A percentile compares a stretch with the other conserved stretches of the same genome.
These are phyloP conservation scores for Acanthis flammea DNA, from an alignment of 2,797 vertebrate species.

Conservation along the genomic window DNA sequence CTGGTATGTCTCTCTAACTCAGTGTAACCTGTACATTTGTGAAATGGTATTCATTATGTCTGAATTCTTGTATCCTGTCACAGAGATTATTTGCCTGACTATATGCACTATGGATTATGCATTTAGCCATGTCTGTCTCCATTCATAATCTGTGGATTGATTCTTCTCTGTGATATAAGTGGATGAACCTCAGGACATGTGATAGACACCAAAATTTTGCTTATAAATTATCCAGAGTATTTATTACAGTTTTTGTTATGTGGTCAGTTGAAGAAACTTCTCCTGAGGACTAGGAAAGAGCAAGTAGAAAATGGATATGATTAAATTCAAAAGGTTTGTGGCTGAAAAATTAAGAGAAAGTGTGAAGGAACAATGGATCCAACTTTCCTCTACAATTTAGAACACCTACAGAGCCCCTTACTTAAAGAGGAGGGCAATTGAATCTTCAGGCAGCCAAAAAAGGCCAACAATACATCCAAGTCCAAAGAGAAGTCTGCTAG, in stretches of 20 bases:
- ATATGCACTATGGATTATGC: not conserved
- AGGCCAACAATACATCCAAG: not conserved
- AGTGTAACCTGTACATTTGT: not conserved
- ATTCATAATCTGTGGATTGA: not conserved
- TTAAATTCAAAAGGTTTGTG: not conserved
- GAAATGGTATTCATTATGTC: not conserved
- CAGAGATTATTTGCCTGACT: not conserved
- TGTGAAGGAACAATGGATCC: not conserved
- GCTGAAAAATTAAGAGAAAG: not conserved
- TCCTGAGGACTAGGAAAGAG: not conserved
- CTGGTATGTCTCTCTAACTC: not conserved
- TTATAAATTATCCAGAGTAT: not conserved
- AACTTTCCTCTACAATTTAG: not conserved
- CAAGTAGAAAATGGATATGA: not conserved
- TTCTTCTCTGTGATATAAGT: not conserved
- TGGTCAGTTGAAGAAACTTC: not conserved
- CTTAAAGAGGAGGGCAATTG: not conserved
- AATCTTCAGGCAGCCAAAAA: constrained; percentile 14
- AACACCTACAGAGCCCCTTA: not conserved
- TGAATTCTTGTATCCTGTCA: not conserved
- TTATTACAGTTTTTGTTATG: not conserved
- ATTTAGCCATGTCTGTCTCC: not conserved
- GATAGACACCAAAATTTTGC: not conserved
- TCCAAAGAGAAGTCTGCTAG: not conserved
- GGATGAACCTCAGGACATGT: not conserved